A percentile compares a stretch with the other conserved stretches of the same genome.
Conservation (phyloP, 2,888 invertebrate species). For the Neoaliturus tenellus region DNA sequence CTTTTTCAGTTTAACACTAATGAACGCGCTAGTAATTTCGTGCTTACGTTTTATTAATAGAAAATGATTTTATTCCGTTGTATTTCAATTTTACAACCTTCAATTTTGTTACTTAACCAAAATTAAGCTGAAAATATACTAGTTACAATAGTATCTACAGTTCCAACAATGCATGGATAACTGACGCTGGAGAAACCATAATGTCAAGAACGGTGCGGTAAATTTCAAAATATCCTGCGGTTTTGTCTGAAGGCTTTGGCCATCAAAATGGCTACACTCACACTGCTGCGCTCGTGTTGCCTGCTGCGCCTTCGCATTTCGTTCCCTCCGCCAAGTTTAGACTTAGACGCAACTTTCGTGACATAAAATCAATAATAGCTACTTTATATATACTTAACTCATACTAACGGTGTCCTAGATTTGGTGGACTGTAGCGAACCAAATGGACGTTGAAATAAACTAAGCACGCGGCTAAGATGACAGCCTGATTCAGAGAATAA, state of each 20-base stretch:
- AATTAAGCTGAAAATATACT: no score
- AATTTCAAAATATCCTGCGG: not conserved
- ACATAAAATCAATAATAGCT: not conserved
- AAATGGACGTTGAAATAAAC: not conserved
- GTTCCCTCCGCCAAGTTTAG: not conserved
- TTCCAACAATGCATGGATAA: no score
- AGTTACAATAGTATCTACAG: no score
- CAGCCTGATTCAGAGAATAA: conserved; percentile 27
- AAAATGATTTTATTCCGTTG: no score
- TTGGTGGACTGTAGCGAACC: not conserved
- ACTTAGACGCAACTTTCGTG: not conserved
- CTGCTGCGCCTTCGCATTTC: not conserved
- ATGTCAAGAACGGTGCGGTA: not conserved
- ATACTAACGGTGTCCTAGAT: not conserved
- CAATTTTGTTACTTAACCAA: no score
- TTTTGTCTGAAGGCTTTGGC: not conserved
- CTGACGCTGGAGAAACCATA: not conserved
- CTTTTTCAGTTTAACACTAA: no score
- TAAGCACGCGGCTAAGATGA: not conserved
- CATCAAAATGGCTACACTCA: not conserved
- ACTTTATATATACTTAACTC: not conserved
- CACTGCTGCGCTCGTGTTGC: not conserved
- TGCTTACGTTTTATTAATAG: no score
- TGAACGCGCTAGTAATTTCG: no score
- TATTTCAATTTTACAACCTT: no score